Evolutionary conservation across 2,888 invertebrate genomes (phyloP).

Genomic region (Dynastes maya): DNA sequence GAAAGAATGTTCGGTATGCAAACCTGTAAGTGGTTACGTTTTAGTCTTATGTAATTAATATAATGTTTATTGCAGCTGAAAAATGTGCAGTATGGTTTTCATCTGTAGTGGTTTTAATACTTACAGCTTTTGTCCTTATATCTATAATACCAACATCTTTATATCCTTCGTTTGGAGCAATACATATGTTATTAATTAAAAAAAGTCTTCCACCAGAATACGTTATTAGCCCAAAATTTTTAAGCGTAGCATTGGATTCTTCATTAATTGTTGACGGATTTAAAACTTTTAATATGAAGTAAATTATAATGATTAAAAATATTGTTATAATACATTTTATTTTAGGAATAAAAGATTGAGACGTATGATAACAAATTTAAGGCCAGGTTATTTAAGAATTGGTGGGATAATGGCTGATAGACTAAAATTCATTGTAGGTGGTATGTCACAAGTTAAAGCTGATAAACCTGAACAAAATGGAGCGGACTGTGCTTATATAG

Average conservation of each 20-base stretch:
- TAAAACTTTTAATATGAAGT: constrained; percentile 65
- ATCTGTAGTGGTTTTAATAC: constrained; percentile 17
- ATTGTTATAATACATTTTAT: constrained; percentile 16
- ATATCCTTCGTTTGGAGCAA: constrained; percentile 10
- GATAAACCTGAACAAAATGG: constrained; percentile 54
- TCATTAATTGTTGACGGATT: constrained; percentile 66
- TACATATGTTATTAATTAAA: constrained; percentile 33
- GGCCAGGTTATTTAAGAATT: constrained; percentile 79
- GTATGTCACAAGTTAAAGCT: constrained; percentile 61
- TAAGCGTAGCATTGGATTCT: constrained; percentile 68
- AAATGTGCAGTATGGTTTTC: constrained; percentile 40
- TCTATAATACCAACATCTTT: constrained; percentile 34
- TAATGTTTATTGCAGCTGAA: neutral
- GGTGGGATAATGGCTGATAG: constrained; percentile 83
- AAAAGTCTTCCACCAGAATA: constrained; percentile 24
- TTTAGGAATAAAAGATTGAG: constrained; percentile 66
- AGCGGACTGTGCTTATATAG: constrained; percentile 68
- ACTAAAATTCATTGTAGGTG: constrained; percentile 72
- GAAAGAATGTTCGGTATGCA: neutral
- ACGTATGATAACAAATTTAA: constrained; percentile 73
- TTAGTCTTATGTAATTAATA: neutral
- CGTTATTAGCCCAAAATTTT: constrained; percentile 59
- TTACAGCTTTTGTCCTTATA: constrained; percentile 39
- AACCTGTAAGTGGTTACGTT: neutral
- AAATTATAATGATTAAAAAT: constrained; percentile 49